Evolutionary conservation across 1,140 invertebrate species (phyloP).

Genomic region (Phortica variegata): DNA sequence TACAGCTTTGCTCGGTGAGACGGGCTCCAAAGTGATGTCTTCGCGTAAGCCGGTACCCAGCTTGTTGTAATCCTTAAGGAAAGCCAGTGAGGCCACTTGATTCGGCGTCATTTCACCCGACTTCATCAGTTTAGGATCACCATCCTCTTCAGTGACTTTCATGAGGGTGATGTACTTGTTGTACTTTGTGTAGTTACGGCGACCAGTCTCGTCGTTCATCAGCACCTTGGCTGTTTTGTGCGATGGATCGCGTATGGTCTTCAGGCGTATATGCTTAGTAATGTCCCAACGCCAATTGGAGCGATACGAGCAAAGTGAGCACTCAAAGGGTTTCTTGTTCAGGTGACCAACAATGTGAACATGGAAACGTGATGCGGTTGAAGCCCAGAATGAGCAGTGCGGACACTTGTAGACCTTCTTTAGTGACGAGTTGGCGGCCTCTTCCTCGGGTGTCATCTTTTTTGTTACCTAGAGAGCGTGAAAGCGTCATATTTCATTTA

Average conservation of each 20-base stretch:
- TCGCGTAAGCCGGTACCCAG: conserved; percentile 27
- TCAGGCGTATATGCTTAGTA: conserved; percentile 91
- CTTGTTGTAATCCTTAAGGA: conserved; percentile 48
- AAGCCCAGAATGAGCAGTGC: conserved; percentile 86
- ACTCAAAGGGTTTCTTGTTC: conserved; percentile 92
- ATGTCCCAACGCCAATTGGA: conserved; percentile 97
- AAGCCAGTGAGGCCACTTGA: conserved; percentile 52
- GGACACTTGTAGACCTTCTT: conserved; percentile 85
- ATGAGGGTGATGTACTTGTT: conserved; percentile 82
- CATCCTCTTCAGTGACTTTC: conserved; percentile 57
- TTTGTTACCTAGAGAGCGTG: conserved; percentile 57
- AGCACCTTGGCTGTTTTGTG: conserved; percentile 78
- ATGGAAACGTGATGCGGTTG: conserved; percentile 87
- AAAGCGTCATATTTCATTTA: conserved; percentile 58
- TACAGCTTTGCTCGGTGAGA: conserved; percentile 22
- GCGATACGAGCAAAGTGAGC: conserved; percentile 87
- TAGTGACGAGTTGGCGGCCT: conserved; percentile 56
- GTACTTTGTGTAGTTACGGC: conserved; percentile 89
- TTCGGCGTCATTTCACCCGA: conserved; percentile 57
- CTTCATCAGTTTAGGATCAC: conserved; percentile 56
- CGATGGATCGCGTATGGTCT: conserved; percentile 76
- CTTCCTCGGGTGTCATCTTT: conserved; percentile 55
- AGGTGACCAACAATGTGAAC: conserved; percentile 90
- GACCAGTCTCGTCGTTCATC: conserved; percentile 87
- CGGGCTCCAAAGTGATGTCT: conserved; percentile 45